A percentile compares a stretch with the other conserved stretches of the same genome.
These are phyloP conservation scores for Gymnosoma rotundatum DNA, from an alignment of 2,888 invertebrate genomes.

Conservation along the genomic window DNA sequence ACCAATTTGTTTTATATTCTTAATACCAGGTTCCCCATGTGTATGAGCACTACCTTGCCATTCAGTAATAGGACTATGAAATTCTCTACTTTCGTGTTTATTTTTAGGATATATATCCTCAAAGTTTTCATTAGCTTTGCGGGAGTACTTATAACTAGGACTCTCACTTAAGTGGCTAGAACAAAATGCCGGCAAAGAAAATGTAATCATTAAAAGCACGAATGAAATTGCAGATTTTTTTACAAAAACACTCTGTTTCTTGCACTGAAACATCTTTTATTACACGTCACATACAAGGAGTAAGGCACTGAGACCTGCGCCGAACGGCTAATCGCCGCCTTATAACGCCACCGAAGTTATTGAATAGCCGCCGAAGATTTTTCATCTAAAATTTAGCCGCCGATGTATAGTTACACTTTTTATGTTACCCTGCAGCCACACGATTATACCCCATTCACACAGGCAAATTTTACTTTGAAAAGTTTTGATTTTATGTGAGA, in stretches of 20 bases:
- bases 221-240: constrained; percentile 15
- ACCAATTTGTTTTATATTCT: constrained; percentile 30
- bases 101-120: constrained; percentile 71
- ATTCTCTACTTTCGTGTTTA: neutral
- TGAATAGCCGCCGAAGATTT: too few relatives aligned
- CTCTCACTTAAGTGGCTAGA: constrained; percentile 84
- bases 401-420: too few relatives aligned
- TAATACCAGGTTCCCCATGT: neutral
- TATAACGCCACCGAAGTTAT: too few relatives aligned
- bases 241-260: neutral
- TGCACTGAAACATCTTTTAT: too few relatives aligned
- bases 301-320: too few relatives aligned
- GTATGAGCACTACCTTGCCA: neutral
- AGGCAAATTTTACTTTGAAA: too few relatives aligned
- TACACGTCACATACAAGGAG: too few relatives aligned
- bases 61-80: constrained; percentile 55
- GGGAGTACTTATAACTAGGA: constrained; percentile 92
- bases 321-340: too few relatives aligned
- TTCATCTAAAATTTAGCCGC: too few relatives aligned
- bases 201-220: constrained; percentile 75
- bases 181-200: constrained; percentile 80
- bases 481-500: too few relatives aligned
- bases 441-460: too few relatives aligned
- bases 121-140: constrained; percentile 83
- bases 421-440: too few relatives aligned